Evolutionary conservation across 1,140 invertebrate species (phyloP), one percentile per base, ranked within the genome.

Genomic region (Drosophila hydei): DNA sequence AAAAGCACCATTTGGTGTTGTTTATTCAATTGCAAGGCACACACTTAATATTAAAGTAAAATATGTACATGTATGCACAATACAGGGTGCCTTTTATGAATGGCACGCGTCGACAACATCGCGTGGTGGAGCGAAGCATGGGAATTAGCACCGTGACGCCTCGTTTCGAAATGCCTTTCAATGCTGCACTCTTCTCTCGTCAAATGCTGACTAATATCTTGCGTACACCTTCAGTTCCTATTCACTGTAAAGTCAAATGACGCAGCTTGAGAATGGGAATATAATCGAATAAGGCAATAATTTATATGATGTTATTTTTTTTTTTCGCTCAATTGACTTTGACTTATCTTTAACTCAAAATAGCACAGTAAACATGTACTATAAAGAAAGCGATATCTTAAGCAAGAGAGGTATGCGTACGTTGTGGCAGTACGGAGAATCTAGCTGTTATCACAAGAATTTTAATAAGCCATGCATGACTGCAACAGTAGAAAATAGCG

Each of bases 81-180:
- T 80, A 85, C 83, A 81, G 81, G 81, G 83, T 87, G 81, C n/a
- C 56, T 58, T 11, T 14, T 18, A 7, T 30, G 38, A 23, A 16
- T 40, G 74, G 81, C 81, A 77, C 81, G 72, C 61, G 70, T 59
- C 81, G 25, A 7, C 16, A 4, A 16, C 23, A 21, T 18, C 8
- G 48, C 16, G 19, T 23, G n/a, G n/a, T 45, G 21, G 8, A 51
- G 38, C 38, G 23, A 12, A 48, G 38, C 38, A 42, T 42, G 38
- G 38, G 45, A 80, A 70, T 75, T 85, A 85, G 27, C 80, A 59
- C 45, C 73, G 54, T 77, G 80, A 80, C 80, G 80, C 65, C 71
- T 52, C 21, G 60, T 85, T 77, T 85, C 59, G 69, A 74, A 74
- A 80, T 77, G 43, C 62, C 42, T 51, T 25, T 18, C 45, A 47